Evolutionary conservation across 1,140 invertebrate genomes (phyloP).

Genomic region (Drosophila tani): DNA sequence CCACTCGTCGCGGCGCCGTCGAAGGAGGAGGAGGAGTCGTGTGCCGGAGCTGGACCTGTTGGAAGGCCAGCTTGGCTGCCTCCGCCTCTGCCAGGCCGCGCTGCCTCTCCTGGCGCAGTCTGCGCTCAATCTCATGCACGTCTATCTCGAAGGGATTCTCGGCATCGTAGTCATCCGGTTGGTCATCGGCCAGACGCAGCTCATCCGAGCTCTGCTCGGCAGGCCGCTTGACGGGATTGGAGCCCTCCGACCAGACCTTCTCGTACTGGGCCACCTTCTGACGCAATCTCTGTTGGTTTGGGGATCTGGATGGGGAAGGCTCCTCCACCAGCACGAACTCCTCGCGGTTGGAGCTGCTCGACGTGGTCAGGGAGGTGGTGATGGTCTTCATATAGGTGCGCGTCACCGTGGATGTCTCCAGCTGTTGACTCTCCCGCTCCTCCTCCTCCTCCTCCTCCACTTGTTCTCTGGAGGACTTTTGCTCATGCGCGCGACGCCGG

Average conservation of each 20-base stretch:
- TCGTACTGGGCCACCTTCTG: slow-evolving; percentile 92
- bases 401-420: slow-evolving; percentile 79
- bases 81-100: slow-evolving; percentile 85
- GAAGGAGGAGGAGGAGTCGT: slow-evolving; percentile 79
- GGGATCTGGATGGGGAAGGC: slow-evolving; percentile 84
- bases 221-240: slow-evolving; percentile 48
- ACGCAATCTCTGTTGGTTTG: slow-evolving; percentile 86
- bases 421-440: slow-evolving; percentile 55
- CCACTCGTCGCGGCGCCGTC: slow-evolving; percentile 57
- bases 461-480: slow-evolving; percentile 41
- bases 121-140: slow-evolving; percentile 87
- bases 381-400: slow-evolving; percentile 79
- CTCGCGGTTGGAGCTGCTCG: slow-evolving; percentile 49
- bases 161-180: slow-evolving; percentile 71
- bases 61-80: slow-evolving; percentile 86
- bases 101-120: slow-evolving; percentile 86
- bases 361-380: slow-evolving; percentile 69
- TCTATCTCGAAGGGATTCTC: slow-evolving; percentile 85
- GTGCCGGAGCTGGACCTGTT: slow-evolving; percentile 87
- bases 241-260: slow-evolving; percentile 88
- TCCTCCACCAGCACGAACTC: slow-evolving; percentile 43
- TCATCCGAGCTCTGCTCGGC: slow-evolving; percentile 64
- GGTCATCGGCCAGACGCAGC: slow-evolving; percentile 49
- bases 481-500: slow-evolving; percentile 71
- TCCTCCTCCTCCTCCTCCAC: slow-evolving; percentile 41